Evolutionary conservation across 2,888 invertebrate genomes (phyloP), one percentile per base, ranked within the genome.

Genomic region (Epirrita christyi): DNA sequence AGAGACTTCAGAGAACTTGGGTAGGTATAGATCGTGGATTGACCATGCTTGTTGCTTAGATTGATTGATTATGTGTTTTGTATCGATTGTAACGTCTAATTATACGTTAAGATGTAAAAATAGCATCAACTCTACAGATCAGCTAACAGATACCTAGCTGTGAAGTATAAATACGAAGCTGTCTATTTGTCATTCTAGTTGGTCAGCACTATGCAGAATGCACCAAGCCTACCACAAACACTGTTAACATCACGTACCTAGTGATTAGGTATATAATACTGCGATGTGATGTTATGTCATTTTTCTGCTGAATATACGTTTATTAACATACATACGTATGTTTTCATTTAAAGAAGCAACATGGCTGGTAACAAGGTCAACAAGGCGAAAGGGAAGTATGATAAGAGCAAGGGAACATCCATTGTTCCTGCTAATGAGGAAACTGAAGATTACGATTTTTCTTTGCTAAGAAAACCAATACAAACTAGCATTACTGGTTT

Each of bases 401-500:
- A 89, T 48, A 88, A 55, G 11, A 55, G 47, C 37, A 59, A 59
- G 43, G 55, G 59, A 29, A 59, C 51, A 51, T 66, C 66, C 61
- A 66, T 76, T 64, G 76, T 66, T 65, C 83, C 81, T 72, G 70
- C 62, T 59, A 81, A 70, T 80, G 91, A 88, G 66, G 88, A 89
- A 55, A 60, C 66, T 73, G 90, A 89, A 64, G 88, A 91, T 42
- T 78, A 86, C 66, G 94, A 94, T 76, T 92, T 93, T 73, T 92
- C 93, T 71, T 71, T 94, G 61, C 84, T 94, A 37, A 89, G 93
- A 69, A 95, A 94, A 77, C 96, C 96, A 13, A 93, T 96, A 70
- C 91, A 92, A 59, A 95, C 94, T 55, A 96, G 94, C 80, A 86
- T 95, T 52, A 93, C 94, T 64, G 95, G 95, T 47, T 93, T 96